Conservation (phyloP, 2,888 invertebrate species). For the Listrodromus nycthemerus region DNA sequence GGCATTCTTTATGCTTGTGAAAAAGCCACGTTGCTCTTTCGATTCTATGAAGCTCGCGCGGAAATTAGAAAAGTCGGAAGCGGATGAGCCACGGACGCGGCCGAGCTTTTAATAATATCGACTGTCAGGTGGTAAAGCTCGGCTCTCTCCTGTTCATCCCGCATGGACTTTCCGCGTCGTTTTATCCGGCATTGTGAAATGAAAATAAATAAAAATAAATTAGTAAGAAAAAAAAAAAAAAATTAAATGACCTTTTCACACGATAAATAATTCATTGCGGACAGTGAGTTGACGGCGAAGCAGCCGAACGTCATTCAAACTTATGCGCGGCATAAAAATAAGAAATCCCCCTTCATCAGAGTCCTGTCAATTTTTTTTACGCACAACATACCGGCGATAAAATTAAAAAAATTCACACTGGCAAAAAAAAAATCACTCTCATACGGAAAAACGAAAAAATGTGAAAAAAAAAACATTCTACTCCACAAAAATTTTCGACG, state of each 20-base stretch:
- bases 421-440: too few species aligned
- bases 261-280: not conserved
- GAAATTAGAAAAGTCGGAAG: conserved; percentile 84
- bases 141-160: too few species aligned
- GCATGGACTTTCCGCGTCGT: not conserved
- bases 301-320: not conserved
- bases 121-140: conserved; percentile 65
- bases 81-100: conserved; percentile 79
- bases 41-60: conserved; percentile 77
- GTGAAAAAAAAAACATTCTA: too few species aligned
- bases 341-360: too few species aligned
- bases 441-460: too few species aligned
- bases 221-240: conserved; percentile 4
- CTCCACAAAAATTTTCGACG: too few species aligned
- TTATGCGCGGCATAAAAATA: not conserved
- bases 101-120: conserved; percentile 83
- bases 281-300: not conserved
- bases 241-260: not conserved
- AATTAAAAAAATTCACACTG: too few species aligned
- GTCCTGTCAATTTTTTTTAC: too few species aligned
- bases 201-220: conserved; percentile 30
- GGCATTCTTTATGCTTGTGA: conserved; percentile 38
- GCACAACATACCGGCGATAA: too few species aligned
- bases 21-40: conserved; percentile 45
- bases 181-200: not conserved